These are phyloP conservation scores for Araneus ventricosus DNA, from an alignment of 1,140 invertebrate species.

Conservation along the genomic window DNA sequence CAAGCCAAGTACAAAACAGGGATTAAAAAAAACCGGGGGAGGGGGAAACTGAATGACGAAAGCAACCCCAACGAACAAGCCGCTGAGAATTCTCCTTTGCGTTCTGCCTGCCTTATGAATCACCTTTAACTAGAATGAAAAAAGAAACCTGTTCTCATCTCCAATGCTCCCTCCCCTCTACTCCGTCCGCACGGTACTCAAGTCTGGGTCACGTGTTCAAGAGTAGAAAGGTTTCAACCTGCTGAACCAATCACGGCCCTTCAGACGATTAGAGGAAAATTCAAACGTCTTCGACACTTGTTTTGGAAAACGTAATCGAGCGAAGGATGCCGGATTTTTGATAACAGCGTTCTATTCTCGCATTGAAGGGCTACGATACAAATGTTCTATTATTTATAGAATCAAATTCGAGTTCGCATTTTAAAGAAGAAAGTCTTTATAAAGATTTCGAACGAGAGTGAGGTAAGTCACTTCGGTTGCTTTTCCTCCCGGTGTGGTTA, in stretches of 20 bases:
- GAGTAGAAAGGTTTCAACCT: constrained; percentile 39
- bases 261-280: background rate
- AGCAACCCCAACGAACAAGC: background rate
- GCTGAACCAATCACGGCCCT: constrained; percentile 13
- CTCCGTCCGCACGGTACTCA: background rate
- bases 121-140: constrained; percentile 20
- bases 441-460: background rate
- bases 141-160: constrained; percentile 18
- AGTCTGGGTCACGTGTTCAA: background rate
- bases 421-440: background rate
- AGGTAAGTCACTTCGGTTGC: background rate
- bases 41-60: background rate
- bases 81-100: background rate
- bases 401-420: background rate
- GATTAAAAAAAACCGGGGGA: background rate
- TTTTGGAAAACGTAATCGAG: background rate
- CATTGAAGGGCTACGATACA: background rate
- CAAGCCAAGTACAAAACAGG: background rate
- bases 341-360: background rate
- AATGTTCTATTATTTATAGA: background rate
- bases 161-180: background rate
- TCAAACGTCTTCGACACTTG: background rate
- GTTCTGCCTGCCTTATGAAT: background rate
- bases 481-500: background rate
- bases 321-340: background rate